A percentile compares a stretch with the other conserved stretches of the same genome.
phyloP scores from a whole-genome alignment of 1,140 invertebrate species.

The Bombus polaris region DNA sequence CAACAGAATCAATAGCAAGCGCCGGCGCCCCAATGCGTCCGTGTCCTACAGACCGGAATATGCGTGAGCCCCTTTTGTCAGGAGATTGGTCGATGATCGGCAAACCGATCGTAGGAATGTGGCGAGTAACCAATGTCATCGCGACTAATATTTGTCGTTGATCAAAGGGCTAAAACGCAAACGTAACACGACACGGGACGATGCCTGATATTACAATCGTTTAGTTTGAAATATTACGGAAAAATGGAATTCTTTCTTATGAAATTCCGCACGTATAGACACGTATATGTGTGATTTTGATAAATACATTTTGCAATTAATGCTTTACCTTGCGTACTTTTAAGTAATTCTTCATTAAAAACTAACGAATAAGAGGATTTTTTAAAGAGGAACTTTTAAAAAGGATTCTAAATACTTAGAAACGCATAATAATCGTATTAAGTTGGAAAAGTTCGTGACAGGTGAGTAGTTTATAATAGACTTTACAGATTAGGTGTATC shows the following conservation, averaged over 20 bases:
- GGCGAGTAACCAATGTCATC: neutral
- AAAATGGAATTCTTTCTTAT: neutral
- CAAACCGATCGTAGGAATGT: slow-evolving; percentile 11
- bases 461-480: neutral
- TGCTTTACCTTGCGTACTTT: neutral
- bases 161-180: neutral
- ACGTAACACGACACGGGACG: neutral
- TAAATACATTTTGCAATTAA: too few species aligned
- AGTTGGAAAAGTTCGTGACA: too few species aligned
- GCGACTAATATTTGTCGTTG: too few species aligned
- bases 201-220: neutral
- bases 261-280: neutral
- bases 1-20: slow-evolving; percentile 76
- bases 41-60: slow-evolving; percentile 64
- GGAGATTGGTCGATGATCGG: slow-evolving; percentile 60
- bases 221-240: neutral
- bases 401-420: neutral
- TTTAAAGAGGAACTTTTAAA: neutral
- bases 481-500: neutral
- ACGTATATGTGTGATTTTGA: neutral
- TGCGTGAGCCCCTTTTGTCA: slow-evolving; percentile 48
- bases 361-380: too few species aligned
- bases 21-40: slow-evolving; percentile 75
- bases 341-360: neutral
- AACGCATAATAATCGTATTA: neutral